Conservation (phyloP, 2,797 vertebrate species). For the Pangasius krempfi region DNA sequence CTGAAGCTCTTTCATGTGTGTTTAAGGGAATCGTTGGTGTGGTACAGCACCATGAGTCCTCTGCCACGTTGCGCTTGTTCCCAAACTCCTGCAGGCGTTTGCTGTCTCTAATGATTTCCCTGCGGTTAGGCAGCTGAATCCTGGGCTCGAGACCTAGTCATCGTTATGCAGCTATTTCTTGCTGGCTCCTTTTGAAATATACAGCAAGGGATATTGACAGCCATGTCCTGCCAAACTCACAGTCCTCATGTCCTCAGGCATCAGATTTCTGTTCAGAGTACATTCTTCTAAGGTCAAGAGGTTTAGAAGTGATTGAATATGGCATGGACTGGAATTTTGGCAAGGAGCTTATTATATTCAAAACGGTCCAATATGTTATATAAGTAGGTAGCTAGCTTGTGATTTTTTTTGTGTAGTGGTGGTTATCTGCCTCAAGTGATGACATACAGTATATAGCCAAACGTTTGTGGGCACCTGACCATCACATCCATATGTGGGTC, state of each 20-base stretch:
- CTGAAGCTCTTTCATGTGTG: slow-evolving; percentile 29
- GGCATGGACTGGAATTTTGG: not conserved
- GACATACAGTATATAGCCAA: not conserved
- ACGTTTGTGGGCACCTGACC: not conserved
- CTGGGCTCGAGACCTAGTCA: slow-evolving; percentile 57
- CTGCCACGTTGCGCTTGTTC: slow-evolving; percentile 61
- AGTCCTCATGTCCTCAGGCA: slow-evolving; percentile 29
- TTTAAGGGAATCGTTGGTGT: slow-evolving; percentile 38
- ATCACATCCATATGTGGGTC: not conserved
- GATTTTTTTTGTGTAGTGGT: not conserved
- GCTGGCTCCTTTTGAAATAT: slow-evolving; percentile 42
- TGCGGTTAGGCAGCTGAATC: slow-evolving; percentile 52
- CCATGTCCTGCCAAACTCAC: slow-evolving; percentile 10
- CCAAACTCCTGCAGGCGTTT: slow-evolving; percentile 62
- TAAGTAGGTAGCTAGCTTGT: not conserved
- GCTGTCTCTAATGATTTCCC: slow-evolving; percentile 56
- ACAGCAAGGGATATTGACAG: slow-evolving; percentile 33
- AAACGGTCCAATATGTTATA: not conserved
- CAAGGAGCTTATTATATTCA: not conserved
- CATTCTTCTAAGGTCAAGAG: not conserved
- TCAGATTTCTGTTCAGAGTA: slow-evolving; percentile 20
- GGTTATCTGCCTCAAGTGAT: not conserved
- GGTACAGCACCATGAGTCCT: slow-evolving; percentile 50
- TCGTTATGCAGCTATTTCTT: slow-evolving; percentile 58
- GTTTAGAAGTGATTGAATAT: slow-evolving; percentile 9